Conservation (phyloP, 2,888 invertebrate genomes). For the Noctua comes region DNA sequence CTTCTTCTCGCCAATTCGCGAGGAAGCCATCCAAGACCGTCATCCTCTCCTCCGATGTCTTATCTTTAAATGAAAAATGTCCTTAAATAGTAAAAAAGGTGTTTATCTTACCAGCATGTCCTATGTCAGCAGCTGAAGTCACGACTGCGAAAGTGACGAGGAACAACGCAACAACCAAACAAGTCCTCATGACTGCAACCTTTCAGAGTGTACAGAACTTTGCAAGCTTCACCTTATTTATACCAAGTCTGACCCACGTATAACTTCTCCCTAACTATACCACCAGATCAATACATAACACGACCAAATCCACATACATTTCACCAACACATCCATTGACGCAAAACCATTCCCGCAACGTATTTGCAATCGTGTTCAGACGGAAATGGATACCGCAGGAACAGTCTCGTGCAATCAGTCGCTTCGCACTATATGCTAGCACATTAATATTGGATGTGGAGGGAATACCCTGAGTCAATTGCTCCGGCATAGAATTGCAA, state of each 20-base stretch:
- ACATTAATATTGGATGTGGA: constrained; percentile 78
- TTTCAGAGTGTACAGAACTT: constrained; percentile 68
- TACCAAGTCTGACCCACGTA: constrained; percentile 69
- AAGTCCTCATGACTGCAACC: constrained; percentile 75
- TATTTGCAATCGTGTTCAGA: constrained; percentile 34
- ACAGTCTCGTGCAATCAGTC: constrained; percentile 47
- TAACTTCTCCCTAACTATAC: constrained; percentile 59
- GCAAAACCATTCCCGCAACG: constrained; percentile 26
- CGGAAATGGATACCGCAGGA: constrained; percentile 52
- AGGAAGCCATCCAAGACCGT: too few relatives aligned
- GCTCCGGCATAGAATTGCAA: constrained; percentile 78
- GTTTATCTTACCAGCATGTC: constrained; percentile 14
- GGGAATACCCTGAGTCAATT: constrained; percentile 84
- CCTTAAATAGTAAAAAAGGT: not conserved
- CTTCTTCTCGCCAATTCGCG: too few relatives aligned
- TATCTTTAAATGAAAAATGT: not conserved
- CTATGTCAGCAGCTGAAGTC: constrained; percentile 50
- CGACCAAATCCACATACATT: constrained; percentile 38
- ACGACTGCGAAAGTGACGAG: constrained; percentile 64
- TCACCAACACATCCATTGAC: constrained; percentile 66
- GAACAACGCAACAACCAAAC: constrained; percentile 69
- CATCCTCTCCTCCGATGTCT: not conserved
- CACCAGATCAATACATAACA: constrained; percentile 45
- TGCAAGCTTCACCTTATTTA: constrained; percentile 73
- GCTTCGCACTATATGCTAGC: constrained; percentile 56